Evolutionary conservation across 2,888 invertebrate genomes (phyloP).

Genomic region (Crepidodera aurea): DNA sequence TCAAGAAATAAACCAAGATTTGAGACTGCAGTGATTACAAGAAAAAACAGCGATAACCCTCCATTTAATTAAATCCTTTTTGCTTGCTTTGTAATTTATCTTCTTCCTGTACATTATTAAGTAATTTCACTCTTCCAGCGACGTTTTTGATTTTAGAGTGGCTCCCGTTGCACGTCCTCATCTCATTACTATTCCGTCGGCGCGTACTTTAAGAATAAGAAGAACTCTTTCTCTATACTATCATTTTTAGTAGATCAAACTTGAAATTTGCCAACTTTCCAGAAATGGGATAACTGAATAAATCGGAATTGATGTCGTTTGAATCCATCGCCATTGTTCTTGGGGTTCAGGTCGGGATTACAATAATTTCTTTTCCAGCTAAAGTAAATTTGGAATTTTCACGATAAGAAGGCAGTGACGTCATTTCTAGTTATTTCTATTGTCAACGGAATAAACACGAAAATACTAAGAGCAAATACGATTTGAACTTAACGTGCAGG

Average conservation of each 20-base stretch:
- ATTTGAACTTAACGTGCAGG: no score
- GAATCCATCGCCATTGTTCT: conserved; percentile 16
- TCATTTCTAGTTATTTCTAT: no score
- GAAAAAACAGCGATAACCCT: no score
- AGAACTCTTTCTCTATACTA: conserved; percentile 15
- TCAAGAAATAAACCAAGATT: no score
- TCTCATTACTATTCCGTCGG: conserved; percentile 18
- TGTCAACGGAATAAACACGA: no score
- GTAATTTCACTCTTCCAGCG: background rate
- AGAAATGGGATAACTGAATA: conserved; percentile 32
- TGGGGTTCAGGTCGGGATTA: background rate
- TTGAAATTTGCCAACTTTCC: conserved; percentile 31
- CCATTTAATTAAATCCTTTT: no score
- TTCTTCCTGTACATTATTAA: background rate
- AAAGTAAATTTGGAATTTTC: no score
- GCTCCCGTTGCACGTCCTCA: background rate
- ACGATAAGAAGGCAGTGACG: no score
- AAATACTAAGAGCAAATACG: no score
- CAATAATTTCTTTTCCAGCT: no score
- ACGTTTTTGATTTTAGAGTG: conserved; percentile 1
- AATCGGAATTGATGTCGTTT: conserved; percentile 29
- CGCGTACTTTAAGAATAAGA: conserved; percentile 22
- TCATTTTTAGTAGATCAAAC: conserved; percentile 36
- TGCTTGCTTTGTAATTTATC: background rate
- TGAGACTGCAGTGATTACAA: no score